Conservation (phyloP, 2,888 invertebrate genomes). For the Agonum fuliginosum region DNA sequence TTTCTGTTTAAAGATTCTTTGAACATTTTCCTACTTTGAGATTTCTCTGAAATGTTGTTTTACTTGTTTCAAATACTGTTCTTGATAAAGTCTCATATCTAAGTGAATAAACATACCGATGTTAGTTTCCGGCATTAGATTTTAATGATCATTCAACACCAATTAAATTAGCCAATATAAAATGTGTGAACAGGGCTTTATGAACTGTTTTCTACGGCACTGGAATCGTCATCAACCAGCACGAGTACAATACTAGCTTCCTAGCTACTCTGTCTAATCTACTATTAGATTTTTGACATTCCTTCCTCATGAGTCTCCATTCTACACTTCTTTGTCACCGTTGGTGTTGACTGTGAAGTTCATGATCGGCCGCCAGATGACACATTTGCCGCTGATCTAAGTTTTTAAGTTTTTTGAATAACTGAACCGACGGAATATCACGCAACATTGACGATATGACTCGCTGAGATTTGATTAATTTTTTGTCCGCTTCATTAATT, state of each 20-base stretch:
- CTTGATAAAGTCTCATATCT: too few species aligned
- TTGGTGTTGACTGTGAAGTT: background rate
- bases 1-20: too few species aligned
- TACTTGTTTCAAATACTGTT: too few species aligned
- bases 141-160: background rate
- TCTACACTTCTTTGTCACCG: constrained; percentile 26
- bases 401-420: constrained; percentile 33
- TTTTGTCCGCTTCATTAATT: constrained; percentile 33
- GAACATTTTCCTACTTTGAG: too few species aligned
- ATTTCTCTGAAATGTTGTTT: too few species aligned
- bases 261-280: constrained; percentile 30
- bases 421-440: constrained; percentile 28
- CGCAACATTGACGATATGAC: constrained; percentile 34
- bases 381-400: background rate
- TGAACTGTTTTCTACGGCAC: background rate
- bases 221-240: too few species aligned
- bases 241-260: constrained; percentile 24
- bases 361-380: background rate
- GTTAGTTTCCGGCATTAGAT: background rate
- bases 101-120: too few species aligned
- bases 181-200: background rate
- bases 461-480: constrained; percentile 37
- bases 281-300: constrained; percentile 41
- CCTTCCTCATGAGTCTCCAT: background rate
- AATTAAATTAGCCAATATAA: background rate